Evolutionary conservation across 2,888 invertebrate species (phyloP).

Genomic region (Acanthacorydalis orientalis): DNA sequence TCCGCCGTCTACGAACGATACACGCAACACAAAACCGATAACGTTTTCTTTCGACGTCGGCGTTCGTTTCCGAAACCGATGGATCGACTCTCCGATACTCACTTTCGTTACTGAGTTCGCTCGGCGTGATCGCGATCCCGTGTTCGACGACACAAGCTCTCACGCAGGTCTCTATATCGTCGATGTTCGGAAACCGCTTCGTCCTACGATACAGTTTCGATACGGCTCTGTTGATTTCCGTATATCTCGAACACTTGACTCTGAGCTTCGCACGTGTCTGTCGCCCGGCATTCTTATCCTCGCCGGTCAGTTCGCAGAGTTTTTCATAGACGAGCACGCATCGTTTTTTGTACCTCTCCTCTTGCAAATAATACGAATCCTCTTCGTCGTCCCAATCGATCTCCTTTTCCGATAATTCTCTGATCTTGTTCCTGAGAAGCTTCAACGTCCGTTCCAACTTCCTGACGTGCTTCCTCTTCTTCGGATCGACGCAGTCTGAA

Average conservation of each 20-base stretch:
- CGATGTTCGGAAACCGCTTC: neutral
- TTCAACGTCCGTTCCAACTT: neutral
- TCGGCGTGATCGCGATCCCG: neutral
- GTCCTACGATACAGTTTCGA: neutral
- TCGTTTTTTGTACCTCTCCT: neutral
- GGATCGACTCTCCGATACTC: neutral
- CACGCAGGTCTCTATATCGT: neutral
- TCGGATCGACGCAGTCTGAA: neutral
- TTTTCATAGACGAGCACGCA: neutral
- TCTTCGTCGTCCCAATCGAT: neutral
- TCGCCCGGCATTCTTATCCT: neutral
- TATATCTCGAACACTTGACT: neutral
- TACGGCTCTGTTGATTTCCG: neutral
- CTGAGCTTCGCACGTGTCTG: neutral
- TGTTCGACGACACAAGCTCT: neutral
- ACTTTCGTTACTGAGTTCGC: neutral
- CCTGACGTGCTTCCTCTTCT: neutral
- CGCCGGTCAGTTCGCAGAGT: neutral
- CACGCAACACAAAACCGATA: too few relatives aligned
- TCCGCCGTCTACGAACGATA: too few relatives aligned
- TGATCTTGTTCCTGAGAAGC: neutral
- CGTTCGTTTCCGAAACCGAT: too few relatives aligned
- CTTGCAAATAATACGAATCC: neutral
- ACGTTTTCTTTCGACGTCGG: too few relatives aligned
- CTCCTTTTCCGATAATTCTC: neutral